Conservation (phyloP, 2,113 vertebrate species). For the Corynorhinus townsendii region DNA sequence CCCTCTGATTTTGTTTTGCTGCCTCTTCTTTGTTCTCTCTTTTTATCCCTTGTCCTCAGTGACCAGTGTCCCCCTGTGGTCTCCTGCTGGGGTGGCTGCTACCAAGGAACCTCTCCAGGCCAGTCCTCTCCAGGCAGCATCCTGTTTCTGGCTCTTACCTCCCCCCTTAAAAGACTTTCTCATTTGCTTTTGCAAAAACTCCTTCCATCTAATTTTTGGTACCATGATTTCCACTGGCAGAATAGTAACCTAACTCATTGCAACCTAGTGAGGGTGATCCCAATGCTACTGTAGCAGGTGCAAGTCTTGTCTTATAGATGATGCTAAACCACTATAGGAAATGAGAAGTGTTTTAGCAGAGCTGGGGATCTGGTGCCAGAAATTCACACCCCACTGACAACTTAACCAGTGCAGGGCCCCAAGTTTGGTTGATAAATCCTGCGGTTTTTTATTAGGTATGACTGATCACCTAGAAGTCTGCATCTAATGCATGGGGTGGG, state of each 20-base stretch:
- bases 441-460: not conserved
- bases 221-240: rapidly evolving
- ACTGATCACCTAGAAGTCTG: not conserved
- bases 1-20: not conserved
- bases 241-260: rapidly evolving
- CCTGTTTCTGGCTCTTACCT: not conserved
- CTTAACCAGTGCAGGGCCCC: not conserved
- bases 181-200: not conserved
- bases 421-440: not conserved
- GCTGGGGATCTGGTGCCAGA: not conserved
- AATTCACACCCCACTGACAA: rapidly evolving
- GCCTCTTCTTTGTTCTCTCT: not conserved
- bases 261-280: rapidly evolving
- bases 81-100: not conserved
- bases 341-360: not conserved
- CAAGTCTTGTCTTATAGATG: rapidly evolving
- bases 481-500: not conserved
- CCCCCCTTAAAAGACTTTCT: not conserved
- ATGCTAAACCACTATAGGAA: rapidly evolving
- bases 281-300: rapidly evolving
- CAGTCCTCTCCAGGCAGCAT: not conserved
- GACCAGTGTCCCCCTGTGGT: not conserved
- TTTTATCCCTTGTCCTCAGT: not conserved
- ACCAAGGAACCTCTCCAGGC: rapidly evolving
- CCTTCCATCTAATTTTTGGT: too few relatives aligned